Evolutionary conservation across 1,140 invertebrate species (phyloP).

Genomic region (Drosophila subobscura): DNA sequence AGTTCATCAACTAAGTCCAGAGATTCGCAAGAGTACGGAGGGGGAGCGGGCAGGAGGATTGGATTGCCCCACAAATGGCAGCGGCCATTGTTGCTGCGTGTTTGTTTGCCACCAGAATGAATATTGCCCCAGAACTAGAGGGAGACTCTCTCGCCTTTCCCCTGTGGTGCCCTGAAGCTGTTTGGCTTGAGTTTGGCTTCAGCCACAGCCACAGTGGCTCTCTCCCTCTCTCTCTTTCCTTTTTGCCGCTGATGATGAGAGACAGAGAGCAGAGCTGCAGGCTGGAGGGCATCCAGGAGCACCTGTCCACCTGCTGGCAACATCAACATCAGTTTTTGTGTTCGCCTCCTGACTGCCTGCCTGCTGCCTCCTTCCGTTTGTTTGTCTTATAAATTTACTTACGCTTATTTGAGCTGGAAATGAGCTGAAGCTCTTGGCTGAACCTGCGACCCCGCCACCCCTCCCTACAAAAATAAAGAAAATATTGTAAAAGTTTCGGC

Average conservation of each 20-base stretch:
- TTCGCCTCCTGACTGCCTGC: not conserved
- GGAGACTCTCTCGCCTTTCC: constrained; percentile 16
- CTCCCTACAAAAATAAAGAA: constrained; percentile 3
- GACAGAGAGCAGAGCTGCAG: constrained; percentile 28
- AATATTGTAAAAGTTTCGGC: constrained; percentile 48
- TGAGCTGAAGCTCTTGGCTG: constrained; percentile 53
- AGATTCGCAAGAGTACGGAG: constrained; percentile 7
- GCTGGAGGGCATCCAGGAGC: constrained; percentile 20
- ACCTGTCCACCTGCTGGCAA: constrained; percentile 42
- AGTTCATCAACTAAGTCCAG: constrained; percentile 76
- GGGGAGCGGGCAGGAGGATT: not conserved
- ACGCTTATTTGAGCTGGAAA: constrained; percentile 78
- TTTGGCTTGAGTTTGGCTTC: constrained; percentile 72
- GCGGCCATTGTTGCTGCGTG: constrained; percentile 73
- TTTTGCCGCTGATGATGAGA: constrained; percentile 19
- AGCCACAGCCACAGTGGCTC: not conserved
- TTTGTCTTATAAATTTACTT: constrained; percentile 81
- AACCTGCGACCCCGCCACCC: not conserved
- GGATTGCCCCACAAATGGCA: constrained; percentile 66
- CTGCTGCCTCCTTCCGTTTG: constrained; percentile 56
- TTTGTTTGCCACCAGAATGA: constrained; percentile 79
- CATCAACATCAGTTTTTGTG: not conserved
- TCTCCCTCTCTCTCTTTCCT: no score
- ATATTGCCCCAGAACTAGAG: constrained; percentile 64
- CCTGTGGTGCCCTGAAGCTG: constrained; percentile 55